A percentile compares a stretch with the other conserved stretches of the same genome.
Evolutionary conservation across 2,888 invertebrate species (phyloP).

Genomic region (Cataglyphis cursor): DNA sequence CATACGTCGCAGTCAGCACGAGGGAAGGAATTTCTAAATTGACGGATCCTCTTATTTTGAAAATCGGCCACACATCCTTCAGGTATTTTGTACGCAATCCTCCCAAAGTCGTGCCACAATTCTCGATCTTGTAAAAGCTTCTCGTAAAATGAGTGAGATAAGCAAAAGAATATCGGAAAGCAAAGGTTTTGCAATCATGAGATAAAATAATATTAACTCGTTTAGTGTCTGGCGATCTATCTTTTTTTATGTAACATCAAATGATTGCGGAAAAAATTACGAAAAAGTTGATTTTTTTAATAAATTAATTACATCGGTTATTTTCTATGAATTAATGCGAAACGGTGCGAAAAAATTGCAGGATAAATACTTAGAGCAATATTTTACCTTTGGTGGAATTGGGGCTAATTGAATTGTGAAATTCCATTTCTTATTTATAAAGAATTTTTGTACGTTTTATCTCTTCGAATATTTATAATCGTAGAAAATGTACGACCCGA

Average conservation of each 20-base stretch:
- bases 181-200: neutral
- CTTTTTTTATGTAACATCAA: neutral
- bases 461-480: constrained; percentile 13
- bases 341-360: no score
- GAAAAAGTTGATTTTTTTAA: neutral
- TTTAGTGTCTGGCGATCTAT: neutral
- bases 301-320: no score
- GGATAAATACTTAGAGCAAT: neutral
- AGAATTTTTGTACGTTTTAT: constrained; percentile 9
- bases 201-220: neutral
- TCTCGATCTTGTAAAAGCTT: neutral
- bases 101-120: neutral
- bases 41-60: constrained; percentile 42
- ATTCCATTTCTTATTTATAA: neutral
- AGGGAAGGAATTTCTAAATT: constrained; percentile 32
- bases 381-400: neutral
- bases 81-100: neutral
- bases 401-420: neutral
- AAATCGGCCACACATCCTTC: constrained; percentile 35
- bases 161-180: constrained; percentile 9
- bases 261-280: neutral
- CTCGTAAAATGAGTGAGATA: constrained; percentile 1
- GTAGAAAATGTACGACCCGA: constrained; percentile 1
- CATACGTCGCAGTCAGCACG: constrained; percentile 1
- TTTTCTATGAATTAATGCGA: neutral